Conservation (phyloP, 2,888 invertebrate species). For the Gymnocheta viridis region DNA sequence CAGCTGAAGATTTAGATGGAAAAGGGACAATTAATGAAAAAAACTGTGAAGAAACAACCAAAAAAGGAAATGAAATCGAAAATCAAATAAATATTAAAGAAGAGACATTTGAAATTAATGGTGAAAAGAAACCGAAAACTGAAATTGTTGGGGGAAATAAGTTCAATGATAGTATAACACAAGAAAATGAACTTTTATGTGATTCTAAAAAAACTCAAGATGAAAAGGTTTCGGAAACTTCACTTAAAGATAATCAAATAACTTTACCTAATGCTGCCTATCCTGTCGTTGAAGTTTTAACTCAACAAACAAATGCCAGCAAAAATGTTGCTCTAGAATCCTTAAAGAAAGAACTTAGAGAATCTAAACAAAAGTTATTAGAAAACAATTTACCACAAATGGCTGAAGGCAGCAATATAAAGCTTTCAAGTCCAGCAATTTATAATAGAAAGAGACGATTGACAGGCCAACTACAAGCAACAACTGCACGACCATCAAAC, state of each 20-base stretch:
- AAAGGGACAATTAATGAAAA: not conserved
- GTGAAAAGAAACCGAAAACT: not conserved
- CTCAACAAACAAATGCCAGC: not conserved
- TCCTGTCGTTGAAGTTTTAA: not conserved
- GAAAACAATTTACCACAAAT: constrained; percentile 32
- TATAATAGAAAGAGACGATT: constrained; percentile 79
- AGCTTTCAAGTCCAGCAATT: not conserved
- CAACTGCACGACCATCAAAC: constrained; percentile 73
- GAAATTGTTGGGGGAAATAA: not conserved
- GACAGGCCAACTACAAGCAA: constrained; percentile 69
- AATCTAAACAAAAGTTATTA: constrained; percentile 51
- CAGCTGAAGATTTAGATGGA: not conserved
- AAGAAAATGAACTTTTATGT: not conserved
- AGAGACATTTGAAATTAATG: constrained; percentile 22
- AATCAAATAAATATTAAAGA: not conserved
- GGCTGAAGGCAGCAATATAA: not conserved
- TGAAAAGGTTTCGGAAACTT: not conserved
- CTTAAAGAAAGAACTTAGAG: constrained; percentile 54
- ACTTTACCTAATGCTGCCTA: not conserved
- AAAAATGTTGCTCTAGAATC: constrained; percentile 51
- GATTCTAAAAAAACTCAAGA: not conserved
- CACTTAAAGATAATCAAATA: not conserved
- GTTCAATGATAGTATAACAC: not conserved
- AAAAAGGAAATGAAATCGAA: not conserved
- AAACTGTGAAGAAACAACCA: not conserved